These are phyloP conservation scores for Tipula helvola DNA, from an alignment of 2,888 invertebrate species.

Conservation along the genomic window DNA sequence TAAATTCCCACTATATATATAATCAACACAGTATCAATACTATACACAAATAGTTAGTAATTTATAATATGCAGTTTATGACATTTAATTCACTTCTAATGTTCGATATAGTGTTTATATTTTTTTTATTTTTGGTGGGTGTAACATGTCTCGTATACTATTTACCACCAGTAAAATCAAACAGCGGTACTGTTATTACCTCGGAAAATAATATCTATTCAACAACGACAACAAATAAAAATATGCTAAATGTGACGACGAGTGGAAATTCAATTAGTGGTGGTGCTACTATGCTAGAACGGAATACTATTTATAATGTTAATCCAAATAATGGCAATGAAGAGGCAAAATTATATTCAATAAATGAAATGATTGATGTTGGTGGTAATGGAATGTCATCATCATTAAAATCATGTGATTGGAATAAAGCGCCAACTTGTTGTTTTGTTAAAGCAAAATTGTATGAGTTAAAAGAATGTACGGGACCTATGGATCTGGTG, in stretches of 20 bases:
- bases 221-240: neutral
- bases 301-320: constrained; percentile 4
- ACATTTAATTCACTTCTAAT: constrained; percentile 76
- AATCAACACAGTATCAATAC: neutral
- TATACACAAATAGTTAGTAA: neutral
- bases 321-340: constrained; percentile 8
- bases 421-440: constrained; percentile 15
- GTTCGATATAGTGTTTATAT: constrained; percentile 80
- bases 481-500: constrained; percentile 21
- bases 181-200: constrained; percentile 7
- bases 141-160: constrained; percentile 74
- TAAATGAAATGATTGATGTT: constrained; percentile 5
- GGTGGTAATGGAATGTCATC: constrained; percentile 5
- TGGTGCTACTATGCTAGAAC: constrained; percentile 4
- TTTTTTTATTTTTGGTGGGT: constrained; percentile 72
- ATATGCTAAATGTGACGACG: neutral
- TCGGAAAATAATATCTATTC: neutral
- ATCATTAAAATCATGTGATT: neutral
- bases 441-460: constrained; percentile 21
- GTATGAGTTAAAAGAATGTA: constrained; percentile 19
- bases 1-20: neutral
- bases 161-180: constrained; percentile 44
- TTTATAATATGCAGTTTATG: constrained; percentile 58
- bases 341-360: neutral
- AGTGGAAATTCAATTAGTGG: neutral